Percentiles rank a stretch among this genome's conserved stretches.
These are phyloP conservation scores for Sinocyclocheilus anshuiensis DNA, from an alignment of 2,113 vertebrate genomes.

Conservation along the genomic window DNA sequence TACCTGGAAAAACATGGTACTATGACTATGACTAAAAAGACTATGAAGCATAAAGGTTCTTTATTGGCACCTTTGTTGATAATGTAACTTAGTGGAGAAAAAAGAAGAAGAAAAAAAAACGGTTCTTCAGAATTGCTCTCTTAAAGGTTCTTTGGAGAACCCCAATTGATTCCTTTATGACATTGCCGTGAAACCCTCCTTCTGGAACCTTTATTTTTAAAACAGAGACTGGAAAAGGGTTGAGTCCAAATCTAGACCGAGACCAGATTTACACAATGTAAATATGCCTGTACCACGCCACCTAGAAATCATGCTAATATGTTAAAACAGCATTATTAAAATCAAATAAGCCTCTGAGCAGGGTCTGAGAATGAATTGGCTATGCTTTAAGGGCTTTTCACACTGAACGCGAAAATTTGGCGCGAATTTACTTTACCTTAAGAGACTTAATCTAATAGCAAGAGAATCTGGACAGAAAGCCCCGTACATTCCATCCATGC, in stretches of 20 bases:
- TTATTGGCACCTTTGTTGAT: background rate
- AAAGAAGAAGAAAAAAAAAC: background rate
- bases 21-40: no score
- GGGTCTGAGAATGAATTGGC: background rate
- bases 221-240: no score
- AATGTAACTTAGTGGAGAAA: background rate
- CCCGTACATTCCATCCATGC: conserved; percentile 50
- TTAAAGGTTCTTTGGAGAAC: no score
- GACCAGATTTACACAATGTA: background rate
- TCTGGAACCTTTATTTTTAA: no score
- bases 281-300: background rate
- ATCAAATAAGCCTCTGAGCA: background rate
- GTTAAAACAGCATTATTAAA: background rate
- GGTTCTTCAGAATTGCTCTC: no score
- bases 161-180: no score
- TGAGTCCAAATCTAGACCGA: no score
- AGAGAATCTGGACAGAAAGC: conserved; percentile 41
- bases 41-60: background rate
- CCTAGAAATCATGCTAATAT: background rate
- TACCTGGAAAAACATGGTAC: no score
- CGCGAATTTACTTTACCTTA: background rate
- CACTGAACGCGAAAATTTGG: no score
- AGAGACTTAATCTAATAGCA: conserved; percentile 19
- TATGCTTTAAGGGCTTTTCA: no score
- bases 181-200: no score